phyloP scores from a whole-genome alignment of 2,113 vertebrate genomes.

The Colossoma macropomum region DNA sequence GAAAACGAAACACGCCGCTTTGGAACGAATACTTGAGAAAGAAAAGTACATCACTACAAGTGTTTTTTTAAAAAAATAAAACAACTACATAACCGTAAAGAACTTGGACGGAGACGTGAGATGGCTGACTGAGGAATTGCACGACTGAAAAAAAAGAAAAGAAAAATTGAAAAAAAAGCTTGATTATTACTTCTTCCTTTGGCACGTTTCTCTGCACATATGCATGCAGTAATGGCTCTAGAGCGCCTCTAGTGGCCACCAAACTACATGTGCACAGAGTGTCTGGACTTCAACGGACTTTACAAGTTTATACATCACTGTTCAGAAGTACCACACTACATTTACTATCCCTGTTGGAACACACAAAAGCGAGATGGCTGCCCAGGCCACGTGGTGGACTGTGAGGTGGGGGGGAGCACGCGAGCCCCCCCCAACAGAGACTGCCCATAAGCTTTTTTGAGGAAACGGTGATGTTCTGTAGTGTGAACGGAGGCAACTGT shows the following conservation, averaged over 20 bases:
- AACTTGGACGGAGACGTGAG: constrained; percentile 31
- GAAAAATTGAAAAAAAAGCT: constrained; percentile 16
- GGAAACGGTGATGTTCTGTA: constrained; percentile 19
- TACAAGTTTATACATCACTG: constrained; percentile 32
- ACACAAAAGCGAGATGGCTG: neutral
- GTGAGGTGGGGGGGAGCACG: neutral
- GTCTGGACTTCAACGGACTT: constrained; percentile 40
- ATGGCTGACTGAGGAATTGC: constrained; percentile 33
- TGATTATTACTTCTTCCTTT: constrained; percentile 45
- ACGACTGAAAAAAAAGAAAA: constrained; percentile 30
- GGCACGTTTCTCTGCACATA: constrained; percentile 59
- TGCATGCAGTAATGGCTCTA: constrained; percentile 61
- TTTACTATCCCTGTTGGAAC: constrained; percentile 25
- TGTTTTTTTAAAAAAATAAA: constrained; percentile 24
- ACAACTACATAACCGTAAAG: constrained; percentile 23
- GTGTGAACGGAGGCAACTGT: neutral
- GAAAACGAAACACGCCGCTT: constrained; percentile 37
- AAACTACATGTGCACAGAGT: constrained; percentile 55
- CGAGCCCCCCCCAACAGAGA: neutral
- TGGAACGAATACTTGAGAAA: constrained; percentile 29
- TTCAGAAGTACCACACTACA: constrained; percentile 50
- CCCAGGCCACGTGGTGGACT: neutral
- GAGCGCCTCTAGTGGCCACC: constrained; percentile 45
- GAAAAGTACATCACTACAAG: constrained; percentile 53
- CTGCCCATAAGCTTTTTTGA: neutral